Percentiles rank a stretch among this genome's conserved stretches.
Conservation (phyloP, 2,888 invertebrate species). For the Orthosia gracilis region DNA sequence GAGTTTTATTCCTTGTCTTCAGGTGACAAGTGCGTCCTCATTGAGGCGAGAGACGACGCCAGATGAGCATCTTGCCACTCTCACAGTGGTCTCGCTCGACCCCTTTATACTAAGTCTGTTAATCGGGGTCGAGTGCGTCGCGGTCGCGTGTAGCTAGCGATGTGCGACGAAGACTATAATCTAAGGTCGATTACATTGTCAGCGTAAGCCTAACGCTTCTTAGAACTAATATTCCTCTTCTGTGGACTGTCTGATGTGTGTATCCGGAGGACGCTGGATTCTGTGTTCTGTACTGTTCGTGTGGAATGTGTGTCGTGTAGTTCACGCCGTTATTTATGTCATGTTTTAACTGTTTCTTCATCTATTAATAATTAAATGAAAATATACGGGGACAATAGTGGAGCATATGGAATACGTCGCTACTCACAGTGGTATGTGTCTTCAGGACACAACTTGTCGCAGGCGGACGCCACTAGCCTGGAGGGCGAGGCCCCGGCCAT, state of each 20-base stretch:
- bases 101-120: constrained; percentile 86
- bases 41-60: constrained; percentile 94
- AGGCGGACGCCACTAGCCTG: constrained; percentile 96
- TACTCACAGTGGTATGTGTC: constrained; percentile 90
- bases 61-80: constrained; percentile 90
- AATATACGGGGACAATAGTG: constrained; percentile 74
- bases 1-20: constrained; percentile 92
- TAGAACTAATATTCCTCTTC: constrained; percentile 86
- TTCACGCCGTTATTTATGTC: constrained; percentile 86
- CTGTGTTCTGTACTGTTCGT: constrained; percentile 87
- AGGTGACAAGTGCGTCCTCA: constrained; percentile 96
- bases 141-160: constrained; percentile 90
- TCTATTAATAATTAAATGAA: constrained; percentile 68
- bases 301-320: constrained; percentile 90
- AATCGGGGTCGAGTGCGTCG: constrained; percentile 88
- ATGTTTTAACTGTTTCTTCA: constrained; percentile 79
- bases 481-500: constrained; percentile 95
- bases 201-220: constrained; percentile 91
- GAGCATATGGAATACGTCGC: constrained; percentile 82
- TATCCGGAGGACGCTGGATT: constrained; percentile 89
- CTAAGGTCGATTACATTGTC: constrained; percentile 90
- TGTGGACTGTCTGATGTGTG: constrained; percentile 88
- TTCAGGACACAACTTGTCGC: constrained; percentile 97
- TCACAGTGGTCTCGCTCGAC: constrained; percentile 88
- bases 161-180: constrained; percentile 90